Evolutionary conservation across 2,113 vertebrate genomes (phyloP), one percentile per base, ranked within the genome.

Genomic region (Pygoscelis adeliae): DNA sequence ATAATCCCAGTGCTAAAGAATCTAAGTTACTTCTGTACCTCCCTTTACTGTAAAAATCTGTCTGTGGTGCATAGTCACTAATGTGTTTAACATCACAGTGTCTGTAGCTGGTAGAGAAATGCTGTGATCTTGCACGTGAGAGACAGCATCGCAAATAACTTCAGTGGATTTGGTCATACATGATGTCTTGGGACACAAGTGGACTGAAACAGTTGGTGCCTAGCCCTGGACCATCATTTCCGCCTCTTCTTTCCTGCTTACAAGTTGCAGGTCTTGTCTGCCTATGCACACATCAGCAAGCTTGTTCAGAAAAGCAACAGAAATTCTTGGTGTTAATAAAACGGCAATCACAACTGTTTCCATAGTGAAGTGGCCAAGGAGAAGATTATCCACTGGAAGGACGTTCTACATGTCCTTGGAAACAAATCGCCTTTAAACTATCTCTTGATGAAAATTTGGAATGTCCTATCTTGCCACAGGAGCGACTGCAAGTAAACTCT

Each of bases 1-100:
- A n/a, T 87, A 90, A 95, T 77, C 83, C 87, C 76, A 80, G n/a
- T 66, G 53, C 79, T 93, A 72, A 90, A 93, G 92, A 90, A 91
- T 90, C 67, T 76, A 52, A 69, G 78, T 69, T 90, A 90, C 58
- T 93, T 90, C 71, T 13, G 4, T 73, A 63, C 79, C 67, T 95
- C 74, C 58, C 27, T 87, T 76, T 87, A 61, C 85, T 85, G 56
- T 91, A 93, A 95, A 90, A 93, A 76, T 91, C 84, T 77, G 32
- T 73, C 86, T 86, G 83, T 88, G 88, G 58, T 5, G 0, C 42
- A 16, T 13, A 93, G 67, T 88, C 85, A 58, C 71, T 92, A 38
- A 95, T 89, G 74, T 73, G 38, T 96, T 92, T 93, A 88, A 69
- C 88, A 91, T 72, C 44, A 7, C 40, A 32, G 46, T 47, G 88